Base-by-base conservation (phyloP, 37 sponge, comb jelly and placozoan genomes). In the Theonella swinhoei region DNA sequence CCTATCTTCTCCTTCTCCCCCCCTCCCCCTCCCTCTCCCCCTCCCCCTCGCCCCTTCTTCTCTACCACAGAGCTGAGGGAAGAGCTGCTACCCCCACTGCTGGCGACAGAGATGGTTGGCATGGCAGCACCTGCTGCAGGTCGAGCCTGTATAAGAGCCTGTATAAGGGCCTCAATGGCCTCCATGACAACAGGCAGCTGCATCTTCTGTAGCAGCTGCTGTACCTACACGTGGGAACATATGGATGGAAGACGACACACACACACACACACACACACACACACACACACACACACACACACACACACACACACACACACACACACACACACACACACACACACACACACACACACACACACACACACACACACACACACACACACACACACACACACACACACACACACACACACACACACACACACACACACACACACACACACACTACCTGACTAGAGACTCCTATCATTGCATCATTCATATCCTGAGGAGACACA, bases 151-250 rank as follows among this genome's bases (percentile, higher is more conserved):
- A n/a, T n/a, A 20, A 14, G 70, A 4, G 92, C 88, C 9, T 33
- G 22, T 4, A 70, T 75, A 4, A 92, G 82, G 26, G 38, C 47
- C 8, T 80, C 75, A 35, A 92, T 88, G 73, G 92, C 76, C 1
- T 83, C 74, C 66, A 65, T 66, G 1, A 88, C 85, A 39, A 74
- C 39, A 2, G 25, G 19, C 0, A 80, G 67, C 77, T 92, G 83
- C 84, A 88, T 80, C 72, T 80, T 20, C 9, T 31, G 34, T 28
- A 92, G 64, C 35, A 92, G 29, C 19, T 87, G 75, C 78, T 92
- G 92, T 17, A 92, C 62, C 91, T 91, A 35, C 4, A 40, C 25
- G 70, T n/a, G 9, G 74, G 26, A 47, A 47, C 54, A 47, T 47
- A 17, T 47, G n/a, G n/a, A n/a, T n/a, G n/a, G n/a, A n/a, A n/a